Conservation (phyloP, 2,797 vertebrate species). For the Sternotherus odoratus region DNA sequence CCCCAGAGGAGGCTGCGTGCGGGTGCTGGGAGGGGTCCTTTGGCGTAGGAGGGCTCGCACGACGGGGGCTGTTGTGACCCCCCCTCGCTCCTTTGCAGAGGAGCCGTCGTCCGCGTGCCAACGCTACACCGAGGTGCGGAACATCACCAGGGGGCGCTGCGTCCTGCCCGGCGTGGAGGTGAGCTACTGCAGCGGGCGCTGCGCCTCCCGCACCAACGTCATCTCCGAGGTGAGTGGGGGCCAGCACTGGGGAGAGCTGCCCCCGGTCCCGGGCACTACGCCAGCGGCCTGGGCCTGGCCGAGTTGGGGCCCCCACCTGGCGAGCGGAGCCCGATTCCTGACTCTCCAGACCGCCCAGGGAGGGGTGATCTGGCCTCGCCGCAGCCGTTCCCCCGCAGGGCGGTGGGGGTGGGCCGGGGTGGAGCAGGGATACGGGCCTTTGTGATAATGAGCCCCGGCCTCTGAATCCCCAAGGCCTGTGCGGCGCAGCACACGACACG, state of each 20-base stretch:
- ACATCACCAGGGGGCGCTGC: constrained; percentile 91
- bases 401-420: no score
- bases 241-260: no score
- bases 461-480: no score
- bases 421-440: no score
- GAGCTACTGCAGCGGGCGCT: constrained; percentile 90
- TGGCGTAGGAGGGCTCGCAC: neutral
- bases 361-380: no score
- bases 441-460: no score
- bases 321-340: no score
- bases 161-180: constrained; percentile 88
- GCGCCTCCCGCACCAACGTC: constrained; percentile 88
- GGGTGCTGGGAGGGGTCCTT: neutral
- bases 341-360: no score
- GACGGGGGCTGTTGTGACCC: neutral
- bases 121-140: constrained; percentile 85
- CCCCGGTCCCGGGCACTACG: fast-evolving
- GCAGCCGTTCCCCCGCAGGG: no score
- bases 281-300: neutral
- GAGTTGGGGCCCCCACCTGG: no score
- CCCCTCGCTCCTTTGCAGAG: constrained; percentile 63
- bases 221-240: constrained; percentile 85
- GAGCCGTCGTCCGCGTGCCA: constrained; percentile 81
- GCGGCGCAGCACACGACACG: no score
- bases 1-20: neutral